Evolutionary conservation across 2,797 vertebrate species (phyloP).

Genomic region (Agapornis canus): DNA sequence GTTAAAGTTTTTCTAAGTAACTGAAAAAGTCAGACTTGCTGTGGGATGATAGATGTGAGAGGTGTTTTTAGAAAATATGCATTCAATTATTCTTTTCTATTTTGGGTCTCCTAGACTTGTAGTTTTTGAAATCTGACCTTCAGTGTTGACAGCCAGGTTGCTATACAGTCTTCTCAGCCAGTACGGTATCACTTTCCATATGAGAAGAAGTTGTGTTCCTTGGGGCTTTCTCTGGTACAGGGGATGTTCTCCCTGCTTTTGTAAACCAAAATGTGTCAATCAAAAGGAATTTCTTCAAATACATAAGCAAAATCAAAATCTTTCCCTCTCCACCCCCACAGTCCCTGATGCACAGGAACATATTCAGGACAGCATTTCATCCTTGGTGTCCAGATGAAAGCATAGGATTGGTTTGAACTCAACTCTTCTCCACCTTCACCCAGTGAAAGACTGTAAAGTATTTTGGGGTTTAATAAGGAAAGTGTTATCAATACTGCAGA

Average conservation of each 20-base stretch:
- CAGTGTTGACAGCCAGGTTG: not conserved
- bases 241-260: not conserved
- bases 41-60: not conserved
- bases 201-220: not conserved
- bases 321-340: not conserved
- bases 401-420: not conserved
- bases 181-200: not conserved
- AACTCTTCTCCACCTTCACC: not conserved
- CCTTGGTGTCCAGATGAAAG: not conserved
- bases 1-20: not conserved
- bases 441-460: not conserved
- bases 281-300: not conserved
- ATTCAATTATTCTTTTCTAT: not conserved
- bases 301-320: not conserved
- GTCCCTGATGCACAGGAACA: not conserved
- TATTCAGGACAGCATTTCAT: not conserved
- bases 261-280: not conserved
- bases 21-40: not conserved
- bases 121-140: not conserved
- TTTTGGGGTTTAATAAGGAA: not conserved
- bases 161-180: not conserved
- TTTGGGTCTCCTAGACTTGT: not conserved
- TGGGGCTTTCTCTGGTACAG: not conserved
- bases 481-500: not conserved
- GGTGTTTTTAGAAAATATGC: not conserved